phyloP scores from a whole-genome alignment of 2,113 vertebrate genomes.

The Ifrita kowaldi region DNA sequence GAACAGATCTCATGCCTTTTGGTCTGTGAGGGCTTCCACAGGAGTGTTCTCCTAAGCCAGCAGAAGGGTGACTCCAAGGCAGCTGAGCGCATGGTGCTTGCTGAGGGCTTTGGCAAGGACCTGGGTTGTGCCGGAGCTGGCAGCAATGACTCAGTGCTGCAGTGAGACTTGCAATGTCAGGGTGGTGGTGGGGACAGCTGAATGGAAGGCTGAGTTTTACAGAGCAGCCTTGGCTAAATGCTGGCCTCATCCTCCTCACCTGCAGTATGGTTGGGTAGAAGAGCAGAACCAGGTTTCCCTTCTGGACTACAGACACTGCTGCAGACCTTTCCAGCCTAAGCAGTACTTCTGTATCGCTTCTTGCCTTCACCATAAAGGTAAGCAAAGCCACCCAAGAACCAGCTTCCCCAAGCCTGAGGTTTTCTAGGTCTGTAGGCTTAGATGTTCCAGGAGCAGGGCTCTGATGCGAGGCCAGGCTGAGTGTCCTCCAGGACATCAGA shows the following conservation, averaged over 20 bases:
- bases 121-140: neutral
- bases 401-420: neutral
- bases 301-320: neutral
- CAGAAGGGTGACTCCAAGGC: neutral
- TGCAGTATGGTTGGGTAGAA: neutral
- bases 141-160: neutral
- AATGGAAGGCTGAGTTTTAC: neutral
- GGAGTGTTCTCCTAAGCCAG: neutral
- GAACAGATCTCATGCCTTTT: neutral
- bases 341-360: neutral
- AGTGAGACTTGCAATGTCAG: neutral
- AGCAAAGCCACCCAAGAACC: neutral
- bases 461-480: neutral
- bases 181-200: neutral
- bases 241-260: neutral
- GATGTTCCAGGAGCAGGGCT: neutral
- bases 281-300: neutral
- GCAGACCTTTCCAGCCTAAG: neutral
- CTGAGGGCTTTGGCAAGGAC: neutral
- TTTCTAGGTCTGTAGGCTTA: neutral
- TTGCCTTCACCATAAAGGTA: neutral
- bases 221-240: neutral
- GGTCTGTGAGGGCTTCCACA: neutral
- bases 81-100: neutral
- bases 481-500: neutral